Conservation (phyloP, 2,113 vertebrate genomes). For the Nothocercus julius region DNA sequence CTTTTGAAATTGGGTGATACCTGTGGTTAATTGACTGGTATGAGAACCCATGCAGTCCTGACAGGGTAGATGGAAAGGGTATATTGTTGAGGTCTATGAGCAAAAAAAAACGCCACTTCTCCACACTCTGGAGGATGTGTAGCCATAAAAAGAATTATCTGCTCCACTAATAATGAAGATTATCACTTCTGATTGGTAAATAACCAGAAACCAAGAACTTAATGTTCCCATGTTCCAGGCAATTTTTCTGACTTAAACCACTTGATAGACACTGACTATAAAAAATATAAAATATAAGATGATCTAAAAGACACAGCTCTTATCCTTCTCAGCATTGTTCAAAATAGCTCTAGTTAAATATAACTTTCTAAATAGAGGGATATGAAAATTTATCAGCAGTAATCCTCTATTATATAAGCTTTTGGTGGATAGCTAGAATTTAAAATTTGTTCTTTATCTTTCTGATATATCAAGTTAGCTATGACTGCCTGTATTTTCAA, state of each 20-base stretch:
- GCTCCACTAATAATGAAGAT: background rate
- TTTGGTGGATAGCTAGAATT: background rate
- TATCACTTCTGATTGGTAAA: background rate
- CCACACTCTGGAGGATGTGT: background rate
- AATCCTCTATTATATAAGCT: background rate
- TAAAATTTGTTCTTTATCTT: background rate
- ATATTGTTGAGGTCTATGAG: background rate
- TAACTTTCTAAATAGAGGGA: background rate
- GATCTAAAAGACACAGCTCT: background rate
- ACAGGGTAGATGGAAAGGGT: background rate
- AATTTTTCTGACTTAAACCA: constrained; percentile 10
- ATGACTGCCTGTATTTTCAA: background rate
- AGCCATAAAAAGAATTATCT: constrained; percentile 7
- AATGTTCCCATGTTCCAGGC: constrained; percentile 5
- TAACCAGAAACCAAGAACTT: constrained; percentile 14
- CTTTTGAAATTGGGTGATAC: background rate
- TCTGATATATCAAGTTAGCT: background rate
- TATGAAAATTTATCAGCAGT: background rate
- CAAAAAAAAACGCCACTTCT: background rate
- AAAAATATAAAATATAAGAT: background rate
- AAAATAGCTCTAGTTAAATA: background rate
- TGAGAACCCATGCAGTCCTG: background rate
- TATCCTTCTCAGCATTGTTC: background rate
- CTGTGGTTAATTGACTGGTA: background rate
- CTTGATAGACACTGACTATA: background rate